A percentile compares a stretch with the other conserved stretches of the same genome.
Conservation (phyloP, 2,797 vertebrate species). For the Neosilurus mollespiculum region DNA sequence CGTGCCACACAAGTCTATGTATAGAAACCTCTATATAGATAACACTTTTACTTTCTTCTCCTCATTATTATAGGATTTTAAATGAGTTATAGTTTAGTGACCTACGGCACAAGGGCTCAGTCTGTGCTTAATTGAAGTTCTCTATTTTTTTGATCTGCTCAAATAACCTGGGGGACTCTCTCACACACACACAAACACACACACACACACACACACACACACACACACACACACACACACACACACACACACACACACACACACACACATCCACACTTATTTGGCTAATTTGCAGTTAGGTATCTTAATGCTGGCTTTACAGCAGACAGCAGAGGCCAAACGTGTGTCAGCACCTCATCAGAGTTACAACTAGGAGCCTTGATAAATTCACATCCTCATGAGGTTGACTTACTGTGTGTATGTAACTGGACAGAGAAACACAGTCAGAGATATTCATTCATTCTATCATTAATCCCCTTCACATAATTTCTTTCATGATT, state of each 20-base stretch:
- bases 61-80: background rate
- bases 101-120: background rate
- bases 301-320: slow-evolving; percentile 42
- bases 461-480: background rate
- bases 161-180: background rate
- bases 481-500: background rate
- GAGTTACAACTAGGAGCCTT: slow-evolving; percentile 18
- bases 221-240: background rate
- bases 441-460: background rate
- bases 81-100: background rate
- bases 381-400: slow-evolving; percentile 23
- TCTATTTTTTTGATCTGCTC: background rate
- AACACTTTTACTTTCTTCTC: background rate
- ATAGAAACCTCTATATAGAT: background rate
- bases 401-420: slow-evolving; percentile 13
- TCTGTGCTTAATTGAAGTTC: background rate
- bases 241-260: slow-evolving; percentile 1
- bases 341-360: slow-evolving; percentile 41
- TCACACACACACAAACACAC: no score
- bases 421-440: background rate
- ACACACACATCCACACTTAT: background rate
- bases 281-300: slow-evolving; percentile 53
- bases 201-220: no score
- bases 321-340: slow-evolving; percentile 39
- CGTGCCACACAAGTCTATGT: no score